Evolutionary conservation across 1,140 invertebrate species (phyloP).

Genomic region (Tachypleus tridentatus): DNA sequence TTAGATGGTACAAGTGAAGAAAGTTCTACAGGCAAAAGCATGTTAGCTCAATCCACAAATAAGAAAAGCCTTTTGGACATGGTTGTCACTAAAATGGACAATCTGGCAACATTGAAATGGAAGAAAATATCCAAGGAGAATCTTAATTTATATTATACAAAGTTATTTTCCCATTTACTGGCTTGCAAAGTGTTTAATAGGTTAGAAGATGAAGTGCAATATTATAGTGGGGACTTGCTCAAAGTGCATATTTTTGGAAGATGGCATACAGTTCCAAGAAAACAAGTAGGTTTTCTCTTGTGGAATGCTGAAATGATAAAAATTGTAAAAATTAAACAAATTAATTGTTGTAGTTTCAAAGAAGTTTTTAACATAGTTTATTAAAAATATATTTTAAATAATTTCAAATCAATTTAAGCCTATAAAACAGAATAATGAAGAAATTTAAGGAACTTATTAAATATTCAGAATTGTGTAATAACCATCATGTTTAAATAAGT

Average conservation of each 20-base stretch:
- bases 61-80: no score
- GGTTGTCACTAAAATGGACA: no score
- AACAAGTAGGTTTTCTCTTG: slow-evolving; percentile 40
- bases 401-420: no score
- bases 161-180: slow-evolving; percentile 31
- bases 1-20: no score
- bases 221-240: slow-evolving; percentile 46
- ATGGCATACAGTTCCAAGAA: slow-evolving; percentile 50
- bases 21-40: no score
- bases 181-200: slow-evolving; percentile 37
- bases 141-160: slow-evolving; percentile 42
- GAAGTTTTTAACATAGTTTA: no score
- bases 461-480: no score
- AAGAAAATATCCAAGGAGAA: slow-evolving; percentile 37
- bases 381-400: no score
- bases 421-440: no score
- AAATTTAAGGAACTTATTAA: no score
- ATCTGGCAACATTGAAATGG: slow-evolving; percentile 27
- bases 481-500: no score
- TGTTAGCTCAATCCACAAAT: no score
- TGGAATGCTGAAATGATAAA: background rate
- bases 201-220: slow-evolving; percentile 42
- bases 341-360: background rate
- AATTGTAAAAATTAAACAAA: background rate
- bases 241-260: slow-evolving; percentile 53